A percentile compares a stretch with the other conserved stretches of the same genome.
Evolutionary conservation across 2,888 invertebrate species (phyloP).

Genomic region (Heteromyza rotundicornis): DNA sequence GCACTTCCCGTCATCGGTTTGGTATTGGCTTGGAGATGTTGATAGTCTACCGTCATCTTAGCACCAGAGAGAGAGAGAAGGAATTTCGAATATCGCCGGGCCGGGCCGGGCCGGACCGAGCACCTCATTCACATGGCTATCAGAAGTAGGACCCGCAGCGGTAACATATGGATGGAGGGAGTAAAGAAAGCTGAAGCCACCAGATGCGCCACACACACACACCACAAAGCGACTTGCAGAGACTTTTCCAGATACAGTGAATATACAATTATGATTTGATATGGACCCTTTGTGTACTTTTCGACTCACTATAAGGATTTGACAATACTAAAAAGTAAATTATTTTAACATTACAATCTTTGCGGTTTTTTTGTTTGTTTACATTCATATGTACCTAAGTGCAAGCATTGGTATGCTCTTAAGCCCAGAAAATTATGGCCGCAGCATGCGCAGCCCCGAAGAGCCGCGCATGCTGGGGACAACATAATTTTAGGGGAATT

Average conservation of each 20-base stretch:
- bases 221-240: constrained; percentile 11
- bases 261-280: too few species aligned
- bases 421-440: background rate
- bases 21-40: too few species aligned
- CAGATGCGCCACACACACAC: constrained; percentile 13
- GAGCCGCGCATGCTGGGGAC: background rate
- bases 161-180: constrained; percentile 4
- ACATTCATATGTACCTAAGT: constrained; percentile 31
- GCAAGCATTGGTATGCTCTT: constrained; percentile 3
- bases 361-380: constrained; percentile 18
- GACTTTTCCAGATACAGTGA: too few species aligned
- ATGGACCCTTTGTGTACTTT: too few species aligned
- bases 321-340: constrained; percentile 53
- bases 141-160: constrained; percentile 5
- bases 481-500: background rate
- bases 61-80: constrained; percentile 14
- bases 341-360: constrained; percentile 27
- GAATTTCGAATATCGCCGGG: constrained; percentile 6
- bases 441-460: background rate
- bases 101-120: constrained; percentile 7
- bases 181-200: constrained; percentile 13
- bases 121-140: constrained; percentile 15
- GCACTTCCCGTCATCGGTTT: background rate
- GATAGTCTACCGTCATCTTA: constrained; percentile 11
- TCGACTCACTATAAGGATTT: constrained; percentile 51